Conservation (phyloP, 2,888 invertebrate genomes). For the Brenthis ino region DNA sequence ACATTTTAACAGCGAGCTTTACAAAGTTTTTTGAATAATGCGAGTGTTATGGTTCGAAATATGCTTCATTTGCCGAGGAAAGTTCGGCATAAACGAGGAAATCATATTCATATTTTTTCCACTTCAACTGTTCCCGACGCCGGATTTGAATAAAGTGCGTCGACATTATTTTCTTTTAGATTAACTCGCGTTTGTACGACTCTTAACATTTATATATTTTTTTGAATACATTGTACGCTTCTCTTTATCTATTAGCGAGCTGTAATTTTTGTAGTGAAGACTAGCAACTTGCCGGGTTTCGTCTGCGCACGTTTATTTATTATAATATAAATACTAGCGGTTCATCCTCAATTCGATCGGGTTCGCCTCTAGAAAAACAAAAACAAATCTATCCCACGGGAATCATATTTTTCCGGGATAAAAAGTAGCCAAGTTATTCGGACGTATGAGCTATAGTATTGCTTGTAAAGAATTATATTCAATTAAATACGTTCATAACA, state of each 20-base stretch:
- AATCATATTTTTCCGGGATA: no score
- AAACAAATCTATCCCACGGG: no score
- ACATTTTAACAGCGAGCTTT: constrained; percentile 39
- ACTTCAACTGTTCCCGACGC: constrained; percentile 72
- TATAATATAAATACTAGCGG: no score
- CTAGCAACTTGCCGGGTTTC: no score
- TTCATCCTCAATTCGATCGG: no score
- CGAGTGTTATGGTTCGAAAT: constrained; percentile 78
- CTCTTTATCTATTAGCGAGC: neutral
- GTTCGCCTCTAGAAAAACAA: no score
- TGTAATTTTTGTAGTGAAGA: no score
- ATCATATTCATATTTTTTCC: constrained; percentile 82
- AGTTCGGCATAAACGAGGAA: constrained; percentile 72
- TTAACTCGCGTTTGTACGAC: constrained; percentile 45
- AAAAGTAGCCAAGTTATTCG: no score
- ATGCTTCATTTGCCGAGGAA: constrained; percentile 80
- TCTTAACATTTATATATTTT: constrained; percentile 16
- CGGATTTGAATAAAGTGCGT: constrained; percentile 71
- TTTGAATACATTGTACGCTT: neutral
- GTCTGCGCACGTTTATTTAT: no score
- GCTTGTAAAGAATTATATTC: no score
- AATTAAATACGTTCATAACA: no score
- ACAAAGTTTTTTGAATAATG: constrained; percentile 70
- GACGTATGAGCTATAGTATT: no score
- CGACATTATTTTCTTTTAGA: constrained; percentile 48